These are phyloP conservation scores for Mallotus villosus DNA, from an alignment of 2,797 vertebrate genomes.

Conservation along the genomic window DNA sequence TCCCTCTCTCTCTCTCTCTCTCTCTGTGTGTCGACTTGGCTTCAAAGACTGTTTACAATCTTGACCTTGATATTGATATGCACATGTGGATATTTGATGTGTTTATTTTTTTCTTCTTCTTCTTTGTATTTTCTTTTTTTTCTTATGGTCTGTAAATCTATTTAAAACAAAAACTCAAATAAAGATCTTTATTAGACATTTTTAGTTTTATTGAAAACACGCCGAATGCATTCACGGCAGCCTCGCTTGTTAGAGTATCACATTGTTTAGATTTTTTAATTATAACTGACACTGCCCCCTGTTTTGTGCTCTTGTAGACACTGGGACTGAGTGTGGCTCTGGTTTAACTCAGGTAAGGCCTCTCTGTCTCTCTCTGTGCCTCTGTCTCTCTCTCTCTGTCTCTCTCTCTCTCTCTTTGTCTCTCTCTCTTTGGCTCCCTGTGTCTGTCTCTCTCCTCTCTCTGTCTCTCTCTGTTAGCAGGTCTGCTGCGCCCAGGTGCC, in stretches of 20 bases:
- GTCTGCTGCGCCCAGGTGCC: not conserved
- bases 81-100: conserved; percentile 71
- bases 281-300: not conserved
- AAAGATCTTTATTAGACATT: conserved; percentile 79
- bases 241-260: too few species aligned
- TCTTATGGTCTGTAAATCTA: conserved; percentile 82
- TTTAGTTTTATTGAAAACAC: conserved; percentile 6
- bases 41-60: conserved; percentile 75
- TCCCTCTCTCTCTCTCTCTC: too few species aligned
- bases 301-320: not conserved
- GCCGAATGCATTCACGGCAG: not conserved
- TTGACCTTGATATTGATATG: conserved; percentile 66
- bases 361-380: too few species aligned
- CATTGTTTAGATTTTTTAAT: not conserved
- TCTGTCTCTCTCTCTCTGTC: too few species aligned
- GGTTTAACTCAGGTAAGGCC: not conserved
- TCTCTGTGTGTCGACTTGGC: too few species aligned
- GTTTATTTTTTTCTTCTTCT: conserved; percentile 41
- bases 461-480: not conserved
- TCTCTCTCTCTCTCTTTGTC: too few species aligned
- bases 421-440: too few species aligned
- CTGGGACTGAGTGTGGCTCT: not conserved
- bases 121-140: conserved; percentile 63
- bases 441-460: too few species aligned
- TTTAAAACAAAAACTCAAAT: conserved; percentile 76